Conservation (phyloP, 2,888 invertebrate species). For the Conomelus anceps region DNA sequence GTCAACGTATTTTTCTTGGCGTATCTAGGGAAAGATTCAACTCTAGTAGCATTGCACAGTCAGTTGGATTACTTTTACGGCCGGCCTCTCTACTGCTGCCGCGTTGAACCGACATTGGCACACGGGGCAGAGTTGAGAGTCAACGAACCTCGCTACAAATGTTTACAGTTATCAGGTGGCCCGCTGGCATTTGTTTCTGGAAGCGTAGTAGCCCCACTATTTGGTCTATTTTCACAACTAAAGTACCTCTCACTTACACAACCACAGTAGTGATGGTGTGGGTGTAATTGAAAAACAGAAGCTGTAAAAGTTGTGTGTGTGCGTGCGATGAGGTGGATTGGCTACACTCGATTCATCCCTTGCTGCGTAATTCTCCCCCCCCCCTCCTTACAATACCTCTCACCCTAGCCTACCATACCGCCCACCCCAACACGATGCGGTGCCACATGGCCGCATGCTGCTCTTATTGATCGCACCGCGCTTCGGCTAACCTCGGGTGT, state of each 20-base stretch:
- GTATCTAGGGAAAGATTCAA: background rate
- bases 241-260: background rate
- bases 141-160: background rate
- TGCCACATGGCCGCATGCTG: background rate
- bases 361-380: background rate
- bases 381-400: background rate
- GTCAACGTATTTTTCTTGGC: background rate
- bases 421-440: background rate
- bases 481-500: background rate
- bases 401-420: background rate
- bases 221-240: background rate
- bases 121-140: too few species aligned
- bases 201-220: background rate
- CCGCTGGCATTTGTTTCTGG: too few species aligned
- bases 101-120: too few species aligned
- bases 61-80: background rate
- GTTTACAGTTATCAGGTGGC: background rate
- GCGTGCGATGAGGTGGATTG: background rate
- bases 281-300: background rate
- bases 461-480: background rate
- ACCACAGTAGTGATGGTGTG: too few species aligned
- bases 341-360: background rate
- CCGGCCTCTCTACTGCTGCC: too few species aligned
- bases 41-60: background rate
- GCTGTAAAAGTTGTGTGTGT: background rate